Evolutionary conservation across 2,113 vertebrate species (phyloP), one percentile per base, ranked within the genome.

Genomic region (rat (Rattus norvegicus)): DNA sequence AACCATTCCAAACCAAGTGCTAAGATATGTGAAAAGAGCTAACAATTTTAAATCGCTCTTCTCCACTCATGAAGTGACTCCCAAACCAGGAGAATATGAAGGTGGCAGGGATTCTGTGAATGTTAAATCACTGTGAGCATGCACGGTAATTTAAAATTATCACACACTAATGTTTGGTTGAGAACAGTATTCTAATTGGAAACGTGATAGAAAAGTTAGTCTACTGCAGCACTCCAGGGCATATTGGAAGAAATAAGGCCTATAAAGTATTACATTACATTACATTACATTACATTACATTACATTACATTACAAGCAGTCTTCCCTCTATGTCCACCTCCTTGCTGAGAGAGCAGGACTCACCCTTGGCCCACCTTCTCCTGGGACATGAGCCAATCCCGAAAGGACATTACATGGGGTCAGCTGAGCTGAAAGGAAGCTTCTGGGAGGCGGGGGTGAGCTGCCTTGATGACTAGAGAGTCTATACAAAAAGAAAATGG

Each of bases 101-200:
- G 72, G 97, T 88, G 93, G 96, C 83, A 95, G 65, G 69, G 94
- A 90, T 94, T 96, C 75, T 97, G 90, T 91, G 96, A 96, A 85
- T 96, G 95, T 96, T 96, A 95, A 97, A 96, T 98, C 97, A 97
- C 92, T 95, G 49, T 63, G 94, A 98, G 88, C 95, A 88, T 59
- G 63, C 84, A 88, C 81, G 63, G 88, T 81, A 94, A 97, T 94
- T 92, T 97, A 95, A 98, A 97, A 97, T 95, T 95, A 97, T 81
- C 30, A 17, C 86, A 81, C 79, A 85, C 88, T 95, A 95, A 95
- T 86, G 73, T 96, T 96, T 98, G 77, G 86, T 85, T 97, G 93
- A 95, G 96, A 96, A 96, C 59, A 88, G 70, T 84, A 94, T 92
- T 95, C 80, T 96, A 97, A 98, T 94, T 93, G 79, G 87, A 92